phyloP scores from a whole-genome alignment of 2,888 invertebrate genomes.

The Scotopteryx bipunctaria region DNA sequence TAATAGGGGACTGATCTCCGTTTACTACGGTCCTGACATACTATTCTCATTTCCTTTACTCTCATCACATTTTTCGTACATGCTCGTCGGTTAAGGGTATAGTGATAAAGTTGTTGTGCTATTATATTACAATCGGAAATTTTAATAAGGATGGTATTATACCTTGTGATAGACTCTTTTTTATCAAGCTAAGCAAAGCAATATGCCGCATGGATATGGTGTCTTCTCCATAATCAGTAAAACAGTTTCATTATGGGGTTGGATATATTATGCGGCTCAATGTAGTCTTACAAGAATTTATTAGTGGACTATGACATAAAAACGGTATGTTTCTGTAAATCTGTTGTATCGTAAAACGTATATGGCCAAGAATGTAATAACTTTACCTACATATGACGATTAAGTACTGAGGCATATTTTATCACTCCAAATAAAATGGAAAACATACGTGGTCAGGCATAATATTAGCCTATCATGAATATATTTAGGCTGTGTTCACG shows the following conservation, averaged over 20 bases:
- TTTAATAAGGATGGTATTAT: no score
- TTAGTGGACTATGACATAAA: slow-evolving; percentile 4
- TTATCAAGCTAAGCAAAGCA: no score
- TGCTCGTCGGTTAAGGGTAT: no score
- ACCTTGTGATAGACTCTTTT: no score
- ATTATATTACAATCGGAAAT: no score
- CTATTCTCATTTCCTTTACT: no score
- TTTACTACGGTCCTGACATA: no score
- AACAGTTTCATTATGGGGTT: neutral
- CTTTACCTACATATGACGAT: slow-evolving; percentile 23
- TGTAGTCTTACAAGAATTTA: slow-evolving; percentile 7
- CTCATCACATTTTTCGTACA: no score
- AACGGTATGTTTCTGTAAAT: slow-evolving; percentile 18
- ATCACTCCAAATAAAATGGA: slow-evolving; percentile 38
- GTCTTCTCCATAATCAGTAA: neutral
- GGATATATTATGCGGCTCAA: slow-evolving; percentile 6
- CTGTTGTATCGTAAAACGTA: slow-evolving; percentile 8
- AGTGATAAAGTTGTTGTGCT: no score
- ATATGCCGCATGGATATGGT: no score
- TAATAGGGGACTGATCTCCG: no score
- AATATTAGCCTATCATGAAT: slow-evolving; percentile 47
- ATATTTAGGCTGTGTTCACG: no score
- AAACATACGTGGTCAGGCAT: slow-evolving; percentile 44
- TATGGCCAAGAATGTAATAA: slow-evolving; percentile 30
- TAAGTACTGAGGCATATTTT: slow-evolving; percentile 29